Base-by-base conservation (phyloP, 2,888 invertebrate species). In the Tachystola acroxantha region DNA sequence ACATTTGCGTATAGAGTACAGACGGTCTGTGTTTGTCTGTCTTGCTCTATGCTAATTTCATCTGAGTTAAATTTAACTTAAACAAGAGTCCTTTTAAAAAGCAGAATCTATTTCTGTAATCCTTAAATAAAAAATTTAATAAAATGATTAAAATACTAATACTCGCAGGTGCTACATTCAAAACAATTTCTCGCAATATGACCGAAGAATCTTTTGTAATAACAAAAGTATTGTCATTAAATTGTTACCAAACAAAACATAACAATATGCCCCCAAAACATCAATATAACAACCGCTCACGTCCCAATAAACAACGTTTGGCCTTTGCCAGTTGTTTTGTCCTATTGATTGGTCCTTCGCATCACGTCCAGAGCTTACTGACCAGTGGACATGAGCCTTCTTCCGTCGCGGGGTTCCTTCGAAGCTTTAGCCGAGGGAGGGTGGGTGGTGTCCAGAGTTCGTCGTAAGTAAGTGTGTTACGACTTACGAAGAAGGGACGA, bases 291-390 rank as follows among this genome's bases (percentile, higher is more conserved):
- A 45, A 46, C 42, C 37, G 45, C 48, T 55, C 56, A 55, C 58
- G 60, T 57, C 36, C 44, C 34, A 45, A 48, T 42, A 48, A 54
- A 60, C 54, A 60, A 53, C 51, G 51, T 62, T 58, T 63, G 64
- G 52, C 57, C 53, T 56, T 53, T 56, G 49, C 53, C 55, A 50
- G 57, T 51, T 57, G 53, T 63, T 50, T 63, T 67, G 64, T 65
- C 64, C 55, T 68, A 73, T 73, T 71, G 73, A 71, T 75, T 72
- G 70, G 53, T 31, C 52, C 53, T n/a, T 24, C 24, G n/a, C n/a
- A 24, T n/a, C 2, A n/a, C 7, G n/a, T 24, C 24, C 22, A 24
- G n/a, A 24, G 9, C 9, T n/a, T n/a, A 2, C 9, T 24, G 24
- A 24, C 24, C n/a, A n/a, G 24, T 4, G 16, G 16, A 16, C 3